These are phyloP conservation scores for Typhlichthys subterraneus DNA, from an alignment of 2,797 vertebrate genomes.

Conservation along the genomic window DNA sequence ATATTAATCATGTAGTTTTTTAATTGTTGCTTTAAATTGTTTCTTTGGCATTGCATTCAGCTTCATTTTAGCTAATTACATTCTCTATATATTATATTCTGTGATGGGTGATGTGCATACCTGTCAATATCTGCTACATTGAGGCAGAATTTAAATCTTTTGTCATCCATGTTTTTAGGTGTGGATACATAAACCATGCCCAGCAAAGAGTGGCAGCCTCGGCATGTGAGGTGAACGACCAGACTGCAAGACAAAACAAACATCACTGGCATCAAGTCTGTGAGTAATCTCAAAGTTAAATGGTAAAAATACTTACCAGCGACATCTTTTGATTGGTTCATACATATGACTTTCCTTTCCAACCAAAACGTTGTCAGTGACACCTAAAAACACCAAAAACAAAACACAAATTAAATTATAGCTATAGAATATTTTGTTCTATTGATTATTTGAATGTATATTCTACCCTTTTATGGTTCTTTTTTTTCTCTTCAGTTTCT, in stretches of 20 bases:
- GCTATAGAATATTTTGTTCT: too few relatives aligned
- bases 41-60: not conserved
- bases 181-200: constrained; percentile 86
- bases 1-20: not conserved
- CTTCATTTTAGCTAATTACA: not conserved
- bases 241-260: constrained; percentile 67
- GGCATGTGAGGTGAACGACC: constrained; percentile 79
- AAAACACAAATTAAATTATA: not conserved
- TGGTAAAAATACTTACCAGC: constrained; percentile 61
- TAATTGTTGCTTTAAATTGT: not conserved
- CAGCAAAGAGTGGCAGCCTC: constrained; percentile 77
- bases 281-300: not conserved
- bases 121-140: constrained; percentile 83
- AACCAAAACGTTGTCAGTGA: constrained; percentile 69
- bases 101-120: constrained; percentile 56
- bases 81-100: not conserved
- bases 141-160: constrained; percentile 86
- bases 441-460: too few relatives aligned
- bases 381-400: constrained; percentile 54
- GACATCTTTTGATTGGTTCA: constrained; percentile 46
- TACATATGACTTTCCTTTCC: constrained; percentile 64
- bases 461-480: too few relatives aligned
- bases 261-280: not conserved
- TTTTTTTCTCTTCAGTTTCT: too few relatives aligned
- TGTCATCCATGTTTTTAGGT: constrained; percentile 84